These are phyloP conservation scores for Tychaedon coryphoeus DNA, from an alignment of 2,113 vertebrate species.

Conservation along the genomic window DNA sequence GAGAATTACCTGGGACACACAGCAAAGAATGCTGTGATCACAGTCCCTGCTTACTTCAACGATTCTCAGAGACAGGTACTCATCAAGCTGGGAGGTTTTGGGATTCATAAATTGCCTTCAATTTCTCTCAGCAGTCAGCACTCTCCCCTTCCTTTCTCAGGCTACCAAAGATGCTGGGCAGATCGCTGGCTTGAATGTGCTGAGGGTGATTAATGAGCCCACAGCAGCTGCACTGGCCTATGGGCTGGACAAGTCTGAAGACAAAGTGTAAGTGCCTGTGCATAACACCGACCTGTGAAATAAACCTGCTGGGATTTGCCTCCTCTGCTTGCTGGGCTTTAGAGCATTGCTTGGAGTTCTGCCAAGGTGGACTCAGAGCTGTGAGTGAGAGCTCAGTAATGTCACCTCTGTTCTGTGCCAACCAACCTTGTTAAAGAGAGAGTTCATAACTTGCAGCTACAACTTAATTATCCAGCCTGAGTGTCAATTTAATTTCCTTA, in stretches of 20 bases:
- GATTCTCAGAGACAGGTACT: conserved; percentile 97
- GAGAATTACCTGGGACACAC: conserved; percentile 91
- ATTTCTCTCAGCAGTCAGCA: neutral
- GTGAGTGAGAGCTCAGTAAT: neutral
- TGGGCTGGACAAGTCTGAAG: conserved; percentile 97
- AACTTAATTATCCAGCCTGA: neutral
- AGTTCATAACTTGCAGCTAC: neutral
- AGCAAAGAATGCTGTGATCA: conserved; percentile 96
- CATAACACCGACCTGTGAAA: neutral
- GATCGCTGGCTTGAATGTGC: conserved; percentile 92
- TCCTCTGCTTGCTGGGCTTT: neutral
- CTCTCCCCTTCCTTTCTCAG: conserved; percentile 54
- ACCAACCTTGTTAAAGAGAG: neutral
- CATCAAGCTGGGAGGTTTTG: neutral
- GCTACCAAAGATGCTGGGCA: conserved; percentile 98
- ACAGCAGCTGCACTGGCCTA: conserved; percentile 97
- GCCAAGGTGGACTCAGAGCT: neutral
- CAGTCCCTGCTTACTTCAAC: conserved; percentile 98
- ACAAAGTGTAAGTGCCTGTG: conserved; percentile 85
- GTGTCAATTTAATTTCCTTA: neutral
- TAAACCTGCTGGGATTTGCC: neutral
- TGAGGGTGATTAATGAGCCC: conserved; percentile 97
- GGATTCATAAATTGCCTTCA: neutral
- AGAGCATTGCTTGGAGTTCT: neutral
- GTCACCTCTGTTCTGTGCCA: neutral